These are phyloP conservation scores for Mactromeris polynyma DNA, from an alignment of 2,888 invertebrate genomes.

Conservation along the genomic window DNA sequence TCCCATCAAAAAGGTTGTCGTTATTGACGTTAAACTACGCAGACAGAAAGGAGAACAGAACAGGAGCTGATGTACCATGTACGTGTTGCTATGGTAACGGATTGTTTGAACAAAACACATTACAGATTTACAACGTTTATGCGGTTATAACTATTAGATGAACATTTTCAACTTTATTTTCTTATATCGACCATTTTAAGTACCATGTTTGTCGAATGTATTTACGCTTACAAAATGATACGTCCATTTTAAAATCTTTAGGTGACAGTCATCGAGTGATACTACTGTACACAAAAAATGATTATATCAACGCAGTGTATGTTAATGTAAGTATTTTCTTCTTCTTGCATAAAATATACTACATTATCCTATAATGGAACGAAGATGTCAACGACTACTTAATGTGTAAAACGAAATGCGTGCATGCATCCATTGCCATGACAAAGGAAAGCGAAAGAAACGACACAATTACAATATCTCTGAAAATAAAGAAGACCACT, in stretches of 20 bases:
- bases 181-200: no score
- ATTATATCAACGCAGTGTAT: slow-evolving; percentile 45
- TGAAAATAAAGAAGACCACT: no score
- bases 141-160: no score
- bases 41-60: slow-evolving; percentile 6
- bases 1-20: background rate
- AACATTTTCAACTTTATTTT: no score
- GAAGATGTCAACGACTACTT: no score
- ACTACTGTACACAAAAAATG: background rate
- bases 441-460: no score
- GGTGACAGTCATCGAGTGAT: background rate
- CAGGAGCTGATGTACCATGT: slow-evolving; percentile 19
- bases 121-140: no score
- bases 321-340: slow-evolving; percentile 36
- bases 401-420: no score
- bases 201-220: background rate
- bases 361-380: no score
- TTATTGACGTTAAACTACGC: background rate
- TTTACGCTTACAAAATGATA: background rate
- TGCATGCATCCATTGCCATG: no score
- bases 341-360: no score
- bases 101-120: background rate
- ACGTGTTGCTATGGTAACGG: background rate
- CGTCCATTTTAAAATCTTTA: background rate
- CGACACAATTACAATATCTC: no score